phyloP scores from a whole-genome alignment of 37 sponge, comb jelly and placozoan genomes.

The Dysidea cf. avara region DNA sequence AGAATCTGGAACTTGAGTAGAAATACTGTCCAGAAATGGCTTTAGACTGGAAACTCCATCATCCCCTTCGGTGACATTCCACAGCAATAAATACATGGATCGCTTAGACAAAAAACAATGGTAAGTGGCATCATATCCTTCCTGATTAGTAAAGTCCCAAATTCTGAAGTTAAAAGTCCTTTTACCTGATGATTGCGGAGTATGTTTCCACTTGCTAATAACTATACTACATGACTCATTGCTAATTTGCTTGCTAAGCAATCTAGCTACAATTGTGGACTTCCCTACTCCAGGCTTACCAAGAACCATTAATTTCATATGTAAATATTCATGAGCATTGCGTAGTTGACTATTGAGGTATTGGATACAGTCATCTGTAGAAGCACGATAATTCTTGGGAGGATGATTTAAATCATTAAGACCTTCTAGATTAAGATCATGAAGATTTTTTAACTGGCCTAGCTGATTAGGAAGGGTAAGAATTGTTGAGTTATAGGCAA shows the following conservation, averaged over 20 bases:
- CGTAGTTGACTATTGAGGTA: slow-evolving; percentile 85
- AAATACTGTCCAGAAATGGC: slow-evolving; percentile 90
- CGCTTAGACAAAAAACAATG: slow-evolving; percentile 92
- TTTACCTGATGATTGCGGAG: slow-evolving; percentile 34
- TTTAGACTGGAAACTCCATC: slow-evolving; percentile 73
- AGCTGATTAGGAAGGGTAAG: slow-evolving; percentile 71
- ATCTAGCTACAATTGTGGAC: slow-evolving; percentile 83
- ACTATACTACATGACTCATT: slow-evolving; percentile 91
- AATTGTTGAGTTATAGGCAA: slow-evolving; percentile 76
- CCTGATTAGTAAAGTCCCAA: slow-evolving; percentile 96
- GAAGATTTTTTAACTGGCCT: slow-evolving; percentile 65
- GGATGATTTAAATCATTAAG: slow-evolving; percentile 84
- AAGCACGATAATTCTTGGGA: slow-evolving; percentile 46
- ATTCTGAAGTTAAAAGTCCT: slow-evolving; percentile 79
- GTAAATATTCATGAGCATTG: slow-evolving; percentile 68
- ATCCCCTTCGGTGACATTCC: too few species aligned
- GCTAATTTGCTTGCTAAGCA: slow-evolving; percentile 65
- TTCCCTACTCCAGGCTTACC: slow-evolving; percentile 80
- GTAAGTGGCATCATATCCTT: slow-evolving; percentile 93
- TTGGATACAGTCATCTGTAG: slow-evolving; percentile 62
- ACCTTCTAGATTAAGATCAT: slow-evolving; percentile 42
- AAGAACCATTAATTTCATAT: slow-evolving; percentile 92
- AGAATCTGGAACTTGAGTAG: too few species aligned
- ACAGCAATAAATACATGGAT: slow-evolving; percentile 88
- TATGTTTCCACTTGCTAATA: slow-evolving; percentile 80